phyloP scores from a whole-genome alignment of 30 jellyfish, hydroid and myxozoan genomes.

The Aurelia aurita region DNA sequence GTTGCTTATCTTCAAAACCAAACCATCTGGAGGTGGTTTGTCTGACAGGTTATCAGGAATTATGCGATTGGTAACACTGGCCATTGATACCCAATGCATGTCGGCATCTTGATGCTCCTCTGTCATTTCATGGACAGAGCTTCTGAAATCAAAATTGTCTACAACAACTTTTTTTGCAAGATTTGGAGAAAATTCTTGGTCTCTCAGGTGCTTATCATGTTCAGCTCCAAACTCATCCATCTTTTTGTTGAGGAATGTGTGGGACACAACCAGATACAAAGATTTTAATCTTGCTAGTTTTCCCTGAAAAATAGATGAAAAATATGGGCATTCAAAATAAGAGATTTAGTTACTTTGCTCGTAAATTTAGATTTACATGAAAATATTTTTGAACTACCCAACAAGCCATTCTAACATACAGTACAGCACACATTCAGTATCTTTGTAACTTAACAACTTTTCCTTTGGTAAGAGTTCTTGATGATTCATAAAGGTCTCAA shows the following conservation, averaged over 20 bases:
- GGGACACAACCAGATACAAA: not conserved
- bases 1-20: not conserved
- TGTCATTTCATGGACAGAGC: not conserved
- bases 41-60: not conserved
- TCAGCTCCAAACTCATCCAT: not conserved
- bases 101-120: not conserved
- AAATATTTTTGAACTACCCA: too few relatives aligned
- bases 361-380: not conserved
- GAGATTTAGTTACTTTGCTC: not conserved
- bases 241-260: slow-evolving; percentile 1
- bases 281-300: not conserved
- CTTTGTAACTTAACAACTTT: not conserved
- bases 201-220: slow-evolving; percentile 2
- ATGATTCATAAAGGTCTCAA: not conserved
- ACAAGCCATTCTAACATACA: too few relatives aligned
- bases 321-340: not conserved
- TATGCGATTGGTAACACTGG: not conserved
- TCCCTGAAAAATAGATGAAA: not conserved
- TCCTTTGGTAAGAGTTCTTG: not conserved
- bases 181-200: slow-evolving; percentile 1
- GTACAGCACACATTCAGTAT: too few relatives aligned
- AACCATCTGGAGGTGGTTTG: slow-evolving; percentile 4
- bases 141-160: not conserved
- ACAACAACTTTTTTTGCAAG: not conserved
- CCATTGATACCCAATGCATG: slow-evolving; percentile 4